Evolutionary conservation across 2,797 vertebrate species (phyloP).

Genomic region (Pteronotus mesoamericanus): DNA sequence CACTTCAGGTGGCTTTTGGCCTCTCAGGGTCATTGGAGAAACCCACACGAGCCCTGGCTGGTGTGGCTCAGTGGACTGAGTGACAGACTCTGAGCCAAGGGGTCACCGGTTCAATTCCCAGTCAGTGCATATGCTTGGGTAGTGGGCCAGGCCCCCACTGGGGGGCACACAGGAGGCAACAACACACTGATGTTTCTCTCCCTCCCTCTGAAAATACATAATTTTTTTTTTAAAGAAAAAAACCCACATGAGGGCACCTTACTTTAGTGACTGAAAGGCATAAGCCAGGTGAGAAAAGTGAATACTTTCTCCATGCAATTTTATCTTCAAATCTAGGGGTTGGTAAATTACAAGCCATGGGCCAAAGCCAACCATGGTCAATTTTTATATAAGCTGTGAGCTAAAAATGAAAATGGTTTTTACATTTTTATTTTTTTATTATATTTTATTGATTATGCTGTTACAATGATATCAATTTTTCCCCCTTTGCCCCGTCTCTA

Average conservation of each 20-base stretch:
- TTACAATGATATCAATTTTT: neutral
- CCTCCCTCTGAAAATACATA: too few relatives aligned
- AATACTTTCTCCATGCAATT: neutral
- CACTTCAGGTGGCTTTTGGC: neutral
- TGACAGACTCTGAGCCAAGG: too few relatives aligned
- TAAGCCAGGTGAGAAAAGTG: neutral
- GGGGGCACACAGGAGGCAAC: too few relatives aligned
- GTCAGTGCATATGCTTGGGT: too few relatives aligned
- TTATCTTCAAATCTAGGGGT: neutral
- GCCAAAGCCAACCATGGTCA: neutral
- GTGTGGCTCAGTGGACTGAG: too few relatives aligned
- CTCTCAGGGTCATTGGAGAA: neutral
- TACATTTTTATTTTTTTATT: neutral
- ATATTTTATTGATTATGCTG: neutral
- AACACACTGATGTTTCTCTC: too few relatives aligned
- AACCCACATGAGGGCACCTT: neutral
- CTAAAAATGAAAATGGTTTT: neutral
- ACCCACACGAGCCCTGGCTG: neutral
- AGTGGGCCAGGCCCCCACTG: too few relatives aligned
- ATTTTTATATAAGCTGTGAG: neutral
- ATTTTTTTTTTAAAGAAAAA: too few relatives aligned
- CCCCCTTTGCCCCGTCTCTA: neutral
- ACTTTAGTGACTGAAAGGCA: neutral
- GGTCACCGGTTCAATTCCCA: too few relatives aligned
- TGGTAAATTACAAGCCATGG: neutral